These are phyloP conservation scores for Istiophorus platypterus DNA, from an alignment of 2,113 vertebrate genomes.

Conservation along the genomic window DNA sequence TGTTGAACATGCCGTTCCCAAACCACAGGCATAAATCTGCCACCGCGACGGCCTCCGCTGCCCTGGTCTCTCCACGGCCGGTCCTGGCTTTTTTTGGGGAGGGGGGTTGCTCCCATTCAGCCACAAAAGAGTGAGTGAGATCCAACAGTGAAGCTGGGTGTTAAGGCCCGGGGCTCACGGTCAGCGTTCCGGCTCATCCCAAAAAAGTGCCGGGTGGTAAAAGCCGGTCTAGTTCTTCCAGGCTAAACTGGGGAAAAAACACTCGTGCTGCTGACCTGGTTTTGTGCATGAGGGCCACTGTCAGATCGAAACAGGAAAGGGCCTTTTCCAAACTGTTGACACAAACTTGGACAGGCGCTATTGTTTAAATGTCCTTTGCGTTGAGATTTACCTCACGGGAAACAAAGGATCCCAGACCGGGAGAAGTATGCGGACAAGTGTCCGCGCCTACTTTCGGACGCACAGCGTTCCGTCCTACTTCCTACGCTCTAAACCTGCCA, in stretches of 20 bases:
- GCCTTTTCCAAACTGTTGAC: constrained; percentile 12
- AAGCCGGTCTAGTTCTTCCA: background rate
- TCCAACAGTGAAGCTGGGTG: background rate
- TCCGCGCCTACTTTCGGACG: background rate
- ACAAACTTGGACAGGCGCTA: constrained; percentile 5
- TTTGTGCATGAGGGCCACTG: background rate
- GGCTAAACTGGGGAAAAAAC: background rate
- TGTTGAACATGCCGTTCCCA: background rate
- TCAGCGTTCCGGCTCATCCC: background rate
- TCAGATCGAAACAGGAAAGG: constrained; percentile 15
- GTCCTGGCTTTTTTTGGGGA: background rate
- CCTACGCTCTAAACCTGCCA: background rate
- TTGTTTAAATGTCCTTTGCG: background rate
- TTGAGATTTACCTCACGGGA: background rate
- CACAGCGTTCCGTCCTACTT: background rate
- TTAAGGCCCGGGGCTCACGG: background rate
- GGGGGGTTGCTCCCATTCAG: background rate
- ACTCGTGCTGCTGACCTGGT: background rate
- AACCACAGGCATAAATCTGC: background rate
- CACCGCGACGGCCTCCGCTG: background rate
- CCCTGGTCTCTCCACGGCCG: too few species aligned
- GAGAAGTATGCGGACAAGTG: background rate
- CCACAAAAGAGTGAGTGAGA: background rate
- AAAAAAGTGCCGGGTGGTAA: background rate
- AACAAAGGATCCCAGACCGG: background rate